Evolutionary conservation across 2,113 vertebrate genomes (phyloP), one percentile per base, ranked within the genome.

Genomic region (Pheucticus melanocephalus): DNA sequence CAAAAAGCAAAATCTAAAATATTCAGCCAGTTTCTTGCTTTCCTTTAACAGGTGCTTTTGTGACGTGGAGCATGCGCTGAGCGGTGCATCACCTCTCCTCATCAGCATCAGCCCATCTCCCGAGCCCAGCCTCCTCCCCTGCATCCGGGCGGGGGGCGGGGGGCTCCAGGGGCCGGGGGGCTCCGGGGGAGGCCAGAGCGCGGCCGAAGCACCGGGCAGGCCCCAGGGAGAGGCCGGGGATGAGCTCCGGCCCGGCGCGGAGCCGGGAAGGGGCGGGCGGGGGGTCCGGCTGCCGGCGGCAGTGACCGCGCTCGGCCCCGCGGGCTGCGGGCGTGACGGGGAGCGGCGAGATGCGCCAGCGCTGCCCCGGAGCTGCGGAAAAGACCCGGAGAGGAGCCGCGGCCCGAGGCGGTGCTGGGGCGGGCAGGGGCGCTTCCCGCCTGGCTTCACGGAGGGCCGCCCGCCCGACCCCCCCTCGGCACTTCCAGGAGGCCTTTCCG

Each of bases 61-160:
- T 23, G 88, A 94, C 31, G 70, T 1, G 27, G 20, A 12, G 33
- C 3, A 15, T 20, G 83, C 13, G 61, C 9, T 2, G 48, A 83
- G 72, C 61, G 5, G 21, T 42, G 92, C 82, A 91, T 92, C 94
- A 86, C 88, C 9, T 71, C 63, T 77, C 15, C 93, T 87, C 61
- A 97, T 94, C 97, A 94, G 87, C 96, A 97, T 97, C 96, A 96
- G 96, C 47, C 92, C 96, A 96, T 83, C 65, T 44, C 77, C 63
- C 20, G 33, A 87, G 97, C 89, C 73, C 94, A 53, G 16, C 95
- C 97, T 89, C 93, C 95, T 83, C 7, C 6, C 16, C 90, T 33
- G 88, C 93, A 83, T 24, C 73, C 27, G 7, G 68, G 8, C 48
- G 86, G 72, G 35, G 68, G 56, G 6, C 50, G 88, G 68, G 18